Evolutionary conservation across 2,797 vertebrate species (phyloP).

Genomic region (Scleropages formosus): DNA sequence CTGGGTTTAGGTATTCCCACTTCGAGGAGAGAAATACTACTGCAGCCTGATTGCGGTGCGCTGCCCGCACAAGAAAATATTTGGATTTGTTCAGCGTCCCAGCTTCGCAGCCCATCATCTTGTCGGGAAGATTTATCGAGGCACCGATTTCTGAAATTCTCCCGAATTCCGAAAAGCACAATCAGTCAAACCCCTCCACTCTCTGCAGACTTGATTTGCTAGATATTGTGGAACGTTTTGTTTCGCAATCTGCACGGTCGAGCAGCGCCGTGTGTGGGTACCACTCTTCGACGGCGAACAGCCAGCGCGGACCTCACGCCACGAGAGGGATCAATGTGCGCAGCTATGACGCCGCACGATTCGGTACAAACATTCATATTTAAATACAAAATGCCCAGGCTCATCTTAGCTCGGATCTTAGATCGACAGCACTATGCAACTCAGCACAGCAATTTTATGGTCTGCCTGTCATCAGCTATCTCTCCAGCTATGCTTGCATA

Average conservation of each 20-base stretch:
- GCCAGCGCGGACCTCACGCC: too few species aligned
- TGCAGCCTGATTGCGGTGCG: conserved; percentile 61
- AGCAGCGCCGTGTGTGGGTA: not conserved
- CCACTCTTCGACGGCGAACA: too few species aligned
- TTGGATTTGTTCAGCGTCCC: conserved; percentile 70
- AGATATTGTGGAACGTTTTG: too few species aligned
- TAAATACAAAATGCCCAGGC: too few species aligned
- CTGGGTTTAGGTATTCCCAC: conserved; percentile 55
- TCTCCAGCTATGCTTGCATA: not conserved
- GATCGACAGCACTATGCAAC: not conserved
- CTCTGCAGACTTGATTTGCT: too few species aligned
- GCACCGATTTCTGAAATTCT: conserved; percentile 65
- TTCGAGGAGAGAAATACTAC: conserved; percentile 61
- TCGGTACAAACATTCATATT: too few species aligned
- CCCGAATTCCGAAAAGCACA: conserved; percentile 59
- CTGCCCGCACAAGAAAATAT: conserved; percentile 71
- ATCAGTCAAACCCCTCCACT: not conserved
- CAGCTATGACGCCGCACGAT: too few species aligned
- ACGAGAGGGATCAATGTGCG: too few species aligned
- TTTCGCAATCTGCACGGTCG: not conserved
- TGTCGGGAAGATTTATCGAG: conserved; percentile 69
- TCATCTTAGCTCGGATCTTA: not conserved
- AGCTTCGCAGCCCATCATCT: conserved; percentile 70
- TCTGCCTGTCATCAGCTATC: not conserved
- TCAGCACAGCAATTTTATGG: not conserved